A percentile compares a stretch with the other conserved stretches of the same genome.
These are phyloP conservation scores for Pelmatolapia mariae DNA, from an alignment of 2,113 vertebrate species.

Conservation along the genomic window DNA sequence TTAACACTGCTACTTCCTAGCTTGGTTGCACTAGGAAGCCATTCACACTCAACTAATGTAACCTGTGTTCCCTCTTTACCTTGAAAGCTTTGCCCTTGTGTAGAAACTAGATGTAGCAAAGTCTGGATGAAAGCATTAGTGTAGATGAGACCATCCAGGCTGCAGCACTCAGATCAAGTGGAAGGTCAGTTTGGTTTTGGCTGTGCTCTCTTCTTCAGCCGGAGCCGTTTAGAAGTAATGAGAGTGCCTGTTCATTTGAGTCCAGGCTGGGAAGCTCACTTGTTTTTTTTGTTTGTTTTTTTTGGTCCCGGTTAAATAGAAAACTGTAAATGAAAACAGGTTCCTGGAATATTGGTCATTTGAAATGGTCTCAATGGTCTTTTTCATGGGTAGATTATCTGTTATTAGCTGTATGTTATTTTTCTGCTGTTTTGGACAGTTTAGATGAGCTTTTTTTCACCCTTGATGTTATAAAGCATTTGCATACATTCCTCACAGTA, in stretches of 20 bases:
- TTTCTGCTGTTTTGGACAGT: neutral
- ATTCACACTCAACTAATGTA: constrained; percentile 10
- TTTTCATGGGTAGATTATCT: neutral
- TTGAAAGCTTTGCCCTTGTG: constrained; percentile 55
- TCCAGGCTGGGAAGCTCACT: neutral
- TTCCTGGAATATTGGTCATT: neutral
- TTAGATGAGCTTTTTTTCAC: neutral
- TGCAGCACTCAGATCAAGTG: constrained; percentile 40
- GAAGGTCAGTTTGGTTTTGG: constrained; percentile 42
- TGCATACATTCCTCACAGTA: neutral
- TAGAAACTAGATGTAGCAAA: neutral
- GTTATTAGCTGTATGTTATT: neutral
- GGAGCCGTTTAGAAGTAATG: constrained; percentile 40
- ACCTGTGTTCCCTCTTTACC: constrained; percentile 34
- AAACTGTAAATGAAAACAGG: neutral
- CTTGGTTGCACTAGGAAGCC: neutral
- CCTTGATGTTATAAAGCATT: neutral
- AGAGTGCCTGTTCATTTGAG: constrained; percentile 16
- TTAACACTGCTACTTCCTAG: neutral
- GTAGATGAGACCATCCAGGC: constrained; percentile 23
- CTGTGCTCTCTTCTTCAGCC: constrained; percentile 23
- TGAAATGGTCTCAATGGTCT: neutral
- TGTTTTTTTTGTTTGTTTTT: neutral
- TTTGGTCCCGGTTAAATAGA: neutral
- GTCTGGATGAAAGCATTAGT: constrained; percentile 40